Percentiles rank a stretch among this genome's conserved stretches.
phyloP scores from a whole-genome alignment of 2,888 invertebrate species.

The Clitarchus hookeri region DNA sequence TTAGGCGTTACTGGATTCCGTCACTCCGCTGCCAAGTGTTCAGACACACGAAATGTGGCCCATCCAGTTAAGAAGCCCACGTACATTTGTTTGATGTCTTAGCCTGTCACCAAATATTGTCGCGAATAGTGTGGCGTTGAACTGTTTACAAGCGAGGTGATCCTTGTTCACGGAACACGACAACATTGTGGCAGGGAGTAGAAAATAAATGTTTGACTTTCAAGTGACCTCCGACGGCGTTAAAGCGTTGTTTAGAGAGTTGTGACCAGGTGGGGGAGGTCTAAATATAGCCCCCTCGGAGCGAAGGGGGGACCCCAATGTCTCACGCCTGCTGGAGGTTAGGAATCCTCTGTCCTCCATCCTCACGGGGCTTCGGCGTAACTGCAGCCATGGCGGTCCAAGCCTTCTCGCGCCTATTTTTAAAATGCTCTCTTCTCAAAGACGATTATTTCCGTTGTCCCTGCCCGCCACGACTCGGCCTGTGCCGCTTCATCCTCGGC shows the following conservation, averaged over 20 bases:
- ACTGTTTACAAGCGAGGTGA: background rate
- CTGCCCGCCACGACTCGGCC: background rate
- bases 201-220: background rate
- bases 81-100: background rate
- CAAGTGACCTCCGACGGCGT: conserved; percentile 2
- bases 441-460: conserved; percentile 14
- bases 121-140: background rate
- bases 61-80: background rate
- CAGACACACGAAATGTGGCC: background rate
- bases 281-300: background rate
- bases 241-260: conserved; percentile 10
- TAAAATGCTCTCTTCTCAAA: conserved; percentile 3
- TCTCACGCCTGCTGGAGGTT: conserved; percentile 14
- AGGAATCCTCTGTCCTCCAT: background rate
- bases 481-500: background rate
- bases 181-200: background rate
- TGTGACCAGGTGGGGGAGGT: background rate
- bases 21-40: background rate
- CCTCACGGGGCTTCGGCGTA: background rate
- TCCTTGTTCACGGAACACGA: background rate
- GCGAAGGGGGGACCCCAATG: background rate
- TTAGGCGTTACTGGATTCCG: background rate
- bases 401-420: background rate
- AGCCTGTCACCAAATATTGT: background rate
- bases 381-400: background rate